A percentile compares a stretch with the other conserved stretches of the same genome.
Conservation (phyloP, 23 tunicate genomes). For the Trididemnum nubilum region DNA sequence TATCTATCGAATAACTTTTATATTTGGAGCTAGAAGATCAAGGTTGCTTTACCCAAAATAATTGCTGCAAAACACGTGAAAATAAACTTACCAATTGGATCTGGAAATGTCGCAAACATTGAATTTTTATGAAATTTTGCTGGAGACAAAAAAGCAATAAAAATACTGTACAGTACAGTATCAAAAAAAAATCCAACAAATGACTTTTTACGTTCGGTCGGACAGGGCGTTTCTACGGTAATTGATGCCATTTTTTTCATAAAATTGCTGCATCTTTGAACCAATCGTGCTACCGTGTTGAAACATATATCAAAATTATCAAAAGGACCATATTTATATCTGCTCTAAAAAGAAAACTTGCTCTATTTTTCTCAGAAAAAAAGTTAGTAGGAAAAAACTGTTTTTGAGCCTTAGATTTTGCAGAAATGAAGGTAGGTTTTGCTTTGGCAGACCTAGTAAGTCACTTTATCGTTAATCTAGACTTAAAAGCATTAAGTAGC, state of each 20-base stretch:
- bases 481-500: too few species aligned
- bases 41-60: too few species aligned
- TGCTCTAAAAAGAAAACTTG: not conserved
- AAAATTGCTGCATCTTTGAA: not conserved
- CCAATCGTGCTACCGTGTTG: not conserved
- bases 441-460: not conserved
- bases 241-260: not conserved
- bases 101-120: too few species aligned
- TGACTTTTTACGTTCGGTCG: conserved; percentile 13
- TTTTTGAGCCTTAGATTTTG: not conserved
- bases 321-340: not conserved
- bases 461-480: not conserved
- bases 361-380: too few species aligned
- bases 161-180: too few species aligned
- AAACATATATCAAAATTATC: not conserved
- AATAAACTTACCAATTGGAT: too few species aligned
- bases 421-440: not conserved
- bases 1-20: too few species aligned
- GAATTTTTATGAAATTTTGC: too few species aligned
- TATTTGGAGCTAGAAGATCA: too few species aligned
- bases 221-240: conserved; percentile 11
- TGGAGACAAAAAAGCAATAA: too few species aligned
- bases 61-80: too few species aligned
- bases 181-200: too few species aligned
- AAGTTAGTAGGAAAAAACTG: not conserved